Base-by-base conservation (phyloP, 2,888 invertebrate genomes). In the Gymnoscelis rufifasciata region DNA sequence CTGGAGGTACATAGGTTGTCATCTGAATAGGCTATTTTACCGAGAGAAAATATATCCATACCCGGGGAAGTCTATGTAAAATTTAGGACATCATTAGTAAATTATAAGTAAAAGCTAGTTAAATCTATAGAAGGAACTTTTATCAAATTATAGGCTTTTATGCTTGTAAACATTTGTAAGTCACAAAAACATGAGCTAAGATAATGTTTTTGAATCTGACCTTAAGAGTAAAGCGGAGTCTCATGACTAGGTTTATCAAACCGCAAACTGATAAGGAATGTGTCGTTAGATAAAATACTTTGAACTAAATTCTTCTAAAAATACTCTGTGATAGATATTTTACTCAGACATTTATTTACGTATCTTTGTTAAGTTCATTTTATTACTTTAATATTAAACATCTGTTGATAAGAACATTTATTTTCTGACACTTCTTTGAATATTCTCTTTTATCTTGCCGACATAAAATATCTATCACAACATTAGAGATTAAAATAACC, bases 181-280 rank as follows among this genome's bases (percentile, higher is more conserved):
- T 31, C 13, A n/a, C 2, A 31, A 12, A n/a, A 23, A 40, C 6
- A n/a, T n/a, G n/a, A n/a, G 15, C 7, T 7, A 8, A 23, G 11
- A 12, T 24, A 26, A 36, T 27, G 28, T 36, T 14, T 29, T 37
- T 37, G 48, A 43, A 40, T 43, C 19, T 31, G 14, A 23, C 55
- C 37, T 52, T 50, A 51, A 51, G 61, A 62, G 66, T 14, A 5
- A 64, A 68, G 66, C 71, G 74, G 71, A 66, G 65, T 59, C 61
- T 57, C 64, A 75, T 83, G 84, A 84, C 84, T 83, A 71, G 71
- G 66, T 60, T 62, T 55, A 40, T 47, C 24, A 56, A 62, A 51
- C 54, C 59, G 61, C 60, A 58, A 64, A 62, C 30, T 44, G 47
- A 41, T 33, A 45, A 30, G 58, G 64, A 71, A 71, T 68, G 71